Evolutionary conservation across 53 echinoderm and acorn worm genomes (phyloP).

Genomic region (Zoroaster sp.): DNA sequence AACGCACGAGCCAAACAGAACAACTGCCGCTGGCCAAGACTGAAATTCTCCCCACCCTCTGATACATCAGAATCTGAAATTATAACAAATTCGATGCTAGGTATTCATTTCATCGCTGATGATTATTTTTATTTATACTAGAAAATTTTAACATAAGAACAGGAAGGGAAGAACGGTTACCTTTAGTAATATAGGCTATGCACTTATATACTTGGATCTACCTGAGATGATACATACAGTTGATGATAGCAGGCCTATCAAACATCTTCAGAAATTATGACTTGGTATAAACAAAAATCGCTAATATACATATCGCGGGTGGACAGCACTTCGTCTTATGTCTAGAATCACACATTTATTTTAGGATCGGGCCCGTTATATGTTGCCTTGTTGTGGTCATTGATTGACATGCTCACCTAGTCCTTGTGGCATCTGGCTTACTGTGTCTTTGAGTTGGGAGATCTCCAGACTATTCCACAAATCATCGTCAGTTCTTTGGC

Average conservation of each 20-base stretch:
- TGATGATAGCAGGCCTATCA: no score
- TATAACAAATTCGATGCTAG: not conserved
- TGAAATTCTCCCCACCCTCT: slow-evolving; percentile 62
- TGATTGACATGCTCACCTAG: slow-evolving; percentile 26
- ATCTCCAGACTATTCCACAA: slow-evolving; percentile 66
- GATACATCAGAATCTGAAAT: slow-evolving; percentile 29
- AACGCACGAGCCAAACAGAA: slow-evolving; percentile 63
- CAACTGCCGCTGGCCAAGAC: slow-evolving; percentile 58
- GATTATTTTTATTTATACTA: no score
- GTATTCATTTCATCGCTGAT: no score
- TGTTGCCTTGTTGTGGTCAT: not conserved
- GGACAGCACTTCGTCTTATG: no score
- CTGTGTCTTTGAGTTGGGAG: slow-evolving; percentile 59
- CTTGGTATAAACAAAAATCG: no score
- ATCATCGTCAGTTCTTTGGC: slow-evolving; percentile 25
- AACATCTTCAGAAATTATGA: no score
- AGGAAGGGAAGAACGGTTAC: no score
- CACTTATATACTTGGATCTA: no score
- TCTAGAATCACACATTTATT: not conserved
- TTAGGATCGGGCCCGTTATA: not conserved
- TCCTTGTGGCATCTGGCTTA: slow-evolving; percentile 37
- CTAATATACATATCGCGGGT: no score
- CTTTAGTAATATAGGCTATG: no score
- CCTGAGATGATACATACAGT: no score
- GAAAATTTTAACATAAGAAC: no score